Evolutionary conservation across 2,888 invertebrate species (phyloP).

Genomic region (Stenolophus ochropezus): DNA sequence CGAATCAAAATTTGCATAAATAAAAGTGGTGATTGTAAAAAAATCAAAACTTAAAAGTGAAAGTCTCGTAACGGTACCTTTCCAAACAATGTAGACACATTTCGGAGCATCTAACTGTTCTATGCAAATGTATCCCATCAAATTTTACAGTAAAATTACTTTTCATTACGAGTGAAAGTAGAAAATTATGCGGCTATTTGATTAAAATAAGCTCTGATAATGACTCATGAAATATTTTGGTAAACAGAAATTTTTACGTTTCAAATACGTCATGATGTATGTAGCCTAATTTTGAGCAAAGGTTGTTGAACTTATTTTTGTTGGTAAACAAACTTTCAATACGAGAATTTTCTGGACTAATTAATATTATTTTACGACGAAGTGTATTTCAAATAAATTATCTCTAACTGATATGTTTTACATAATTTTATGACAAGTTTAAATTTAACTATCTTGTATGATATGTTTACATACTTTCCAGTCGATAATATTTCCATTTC

Average conservation of each 20-base stretch:
- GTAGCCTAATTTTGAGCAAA: constrained; percentile 28
- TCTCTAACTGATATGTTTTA: not conserved
- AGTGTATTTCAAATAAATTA: not conserved
- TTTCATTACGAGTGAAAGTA: constrained; percentile 33
- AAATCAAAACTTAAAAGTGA: constrained; percentile 24
- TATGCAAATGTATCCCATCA: constrained; percentile 23
- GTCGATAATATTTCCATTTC: not conserved
- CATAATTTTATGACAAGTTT: not conserved
- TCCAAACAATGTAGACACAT: constrained; percentile 26
- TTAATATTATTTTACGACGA: constrained; percentile 4
- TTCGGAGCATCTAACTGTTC: constrained; percentile 11
- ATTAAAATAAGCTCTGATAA: not conserved
- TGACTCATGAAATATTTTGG: not conserved
- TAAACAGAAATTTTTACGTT: no score
- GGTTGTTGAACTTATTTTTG: constrained; percentile 38
- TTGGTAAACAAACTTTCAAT: constrained; percentile 40
- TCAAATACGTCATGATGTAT: not conserved
- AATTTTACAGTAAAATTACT: constrained; percentile 40
- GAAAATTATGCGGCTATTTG: constrained; percentile 14
- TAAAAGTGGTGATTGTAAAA: constrained; percentile 33
- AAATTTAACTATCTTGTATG: not conserved
- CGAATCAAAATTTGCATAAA: constrained; percentile 44
- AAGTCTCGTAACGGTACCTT: constrained; percentile 22
- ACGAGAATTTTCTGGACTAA: constrained; percentile 17
- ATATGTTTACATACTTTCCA: not conserved